Conservation (phyloP, 2,113 vertebrate species). For the Onychorhynchus coronatus region DNA sequence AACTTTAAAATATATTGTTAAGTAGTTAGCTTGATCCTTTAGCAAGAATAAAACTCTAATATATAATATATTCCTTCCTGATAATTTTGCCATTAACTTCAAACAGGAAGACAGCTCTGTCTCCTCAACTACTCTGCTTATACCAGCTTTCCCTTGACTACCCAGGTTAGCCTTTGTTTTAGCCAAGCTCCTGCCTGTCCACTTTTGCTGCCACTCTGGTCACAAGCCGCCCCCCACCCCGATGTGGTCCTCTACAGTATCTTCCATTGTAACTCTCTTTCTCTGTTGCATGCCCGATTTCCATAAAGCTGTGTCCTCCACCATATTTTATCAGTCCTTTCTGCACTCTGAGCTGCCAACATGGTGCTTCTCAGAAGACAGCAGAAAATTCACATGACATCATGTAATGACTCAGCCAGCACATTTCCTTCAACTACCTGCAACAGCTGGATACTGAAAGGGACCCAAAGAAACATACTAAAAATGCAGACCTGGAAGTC, state of each 20-base stretch:
- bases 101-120: neutral
- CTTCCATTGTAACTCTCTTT: neutral
- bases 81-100: neutral
- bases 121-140: neutral
- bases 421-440: neutral
- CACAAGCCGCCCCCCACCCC: rapidly evolving
- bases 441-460: neutral
- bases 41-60: neutral
- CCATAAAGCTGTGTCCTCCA: neutral
- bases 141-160: neutral
- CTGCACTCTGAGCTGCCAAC: neutral
- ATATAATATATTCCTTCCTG: neutral
- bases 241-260: neutral
- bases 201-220: neutral
- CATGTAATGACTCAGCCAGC: neutral
- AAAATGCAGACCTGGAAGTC: neutral
- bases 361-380: neutral
- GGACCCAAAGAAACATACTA: neutral
- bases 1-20: rapidly evolving
- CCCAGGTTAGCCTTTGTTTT: neutral
- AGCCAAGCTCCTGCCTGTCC: neutral
- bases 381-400: neutral
- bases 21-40: neutral
- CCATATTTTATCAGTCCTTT: neutral
- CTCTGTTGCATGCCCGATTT: neutral